phyloP scores from a whole-genome alignment of 2,113 vertebrate species.

The Cephalopterus ornatus region DNA sequence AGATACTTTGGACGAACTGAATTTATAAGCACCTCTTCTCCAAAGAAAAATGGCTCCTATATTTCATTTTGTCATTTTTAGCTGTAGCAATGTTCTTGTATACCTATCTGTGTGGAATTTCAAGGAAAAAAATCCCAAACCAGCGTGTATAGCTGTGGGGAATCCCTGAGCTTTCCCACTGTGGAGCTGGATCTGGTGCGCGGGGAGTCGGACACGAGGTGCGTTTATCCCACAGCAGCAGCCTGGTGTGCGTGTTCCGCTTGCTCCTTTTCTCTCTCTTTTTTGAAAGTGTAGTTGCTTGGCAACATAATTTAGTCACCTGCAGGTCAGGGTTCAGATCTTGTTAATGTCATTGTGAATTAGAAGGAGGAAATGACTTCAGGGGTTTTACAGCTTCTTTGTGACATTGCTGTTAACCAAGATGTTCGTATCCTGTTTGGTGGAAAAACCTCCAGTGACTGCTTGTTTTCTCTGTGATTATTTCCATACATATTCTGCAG shows the following conservation, averaged over 20 bases:
- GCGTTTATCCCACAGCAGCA: not conserved
- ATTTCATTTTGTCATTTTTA: conserved; percentile 80
- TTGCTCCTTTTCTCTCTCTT: not conserved
- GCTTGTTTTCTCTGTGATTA: not conserved
- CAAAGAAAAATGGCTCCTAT: conserved; percentile 78
- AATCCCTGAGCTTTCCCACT: not conserved
- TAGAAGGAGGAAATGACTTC: conserved; percentile 61
- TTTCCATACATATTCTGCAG: not conserved
- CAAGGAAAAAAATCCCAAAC: not conserved
- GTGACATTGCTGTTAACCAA: conserved; percentile 33
- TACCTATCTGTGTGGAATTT: conserved; percentile 29
- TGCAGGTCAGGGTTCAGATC: conserved; percentile 67
- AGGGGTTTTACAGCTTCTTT: conserved; percentile 47
- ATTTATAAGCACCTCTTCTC: conserved; percentile 77
- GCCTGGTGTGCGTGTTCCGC: not conserved
- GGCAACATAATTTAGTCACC: conserved; percentile 70
- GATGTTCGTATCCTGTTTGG: not conserved
- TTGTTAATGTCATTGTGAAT: conserved; percentile 70
- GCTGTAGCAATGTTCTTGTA: conserved; percentile 62
- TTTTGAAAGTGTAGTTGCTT: conserved; percentile 43
- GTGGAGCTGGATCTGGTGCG: not conserved
- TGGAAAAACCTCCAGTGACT: not conserved
- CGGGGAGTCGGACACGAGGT: not conserved
- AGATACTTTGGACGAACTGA: conserved; percentile 70
- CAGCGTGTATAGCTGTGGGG: not conserved